Conservation (phyloP, 23 tunicate genomes). For the Ascidia mentula region DNA sequence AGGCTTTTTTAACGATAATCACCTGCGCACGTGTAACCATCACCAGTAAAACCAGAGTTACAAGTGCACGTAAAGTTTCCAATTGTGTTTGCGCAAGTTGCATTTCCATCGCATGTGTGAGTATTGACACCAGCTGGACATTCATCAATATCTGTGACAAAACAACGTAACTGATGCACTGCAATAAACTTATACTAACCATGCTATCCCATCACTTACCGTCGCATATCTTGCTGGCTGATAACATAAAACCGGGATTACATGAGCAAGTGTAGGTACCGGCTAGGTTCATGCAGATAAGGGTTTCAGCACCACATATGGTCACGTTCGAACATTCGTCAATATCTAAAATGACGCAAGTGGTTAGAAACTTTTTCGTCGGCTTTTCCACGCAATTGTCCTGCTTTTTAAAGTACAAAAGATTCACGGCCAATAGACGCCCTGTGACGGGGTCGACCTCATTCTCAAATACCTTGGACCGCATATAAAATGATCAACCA, state of each 20-base stretch:
- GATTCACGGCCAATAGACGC: too few species aligned
- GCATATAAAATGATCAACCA: too few species aligned
- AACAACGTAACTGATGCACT: too few species aligned
- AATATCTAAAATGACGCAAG: not conserved
- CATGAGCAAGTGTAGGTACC: not conserved
- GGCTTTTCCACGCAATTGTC: not conserved
- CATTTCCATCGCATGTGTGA: not conserved
- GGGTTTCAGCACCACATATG: not conserved
- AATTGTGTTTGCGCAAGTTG: conserved; percentile 2
- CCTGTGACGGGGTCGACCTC: too few species aligned
- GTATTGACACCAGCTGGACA: not conserved
- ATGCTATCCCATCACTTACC: too few species aligned
- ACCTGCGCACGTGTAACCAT: too few species aligned
- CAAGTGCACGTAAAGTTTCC: not conserved
- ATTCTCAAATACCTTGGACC: too few species aligned
- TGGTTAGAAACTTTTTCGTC: too few species aligned
- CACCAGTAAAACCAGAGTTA: not conserved
- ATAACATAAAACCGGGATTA: not conserved
- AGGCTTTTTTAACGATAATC: too few species aligned
- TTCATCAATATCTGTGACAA: conserved; percentile 15
- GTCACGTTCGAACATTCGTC: not conserved
- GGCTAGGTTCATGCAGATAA: not conserved
- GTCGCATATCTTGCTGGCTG: not conserved
- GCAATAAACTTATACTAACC: too few species aligned
- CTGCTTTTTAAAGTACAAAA: not conserved